Percentiles rank a stretch among this genome's conserved stretches.
phyloP scores from a whole-genome alignment of 2,888 invertebrate species.

The Rhorus exstirpatorius region DNA sequence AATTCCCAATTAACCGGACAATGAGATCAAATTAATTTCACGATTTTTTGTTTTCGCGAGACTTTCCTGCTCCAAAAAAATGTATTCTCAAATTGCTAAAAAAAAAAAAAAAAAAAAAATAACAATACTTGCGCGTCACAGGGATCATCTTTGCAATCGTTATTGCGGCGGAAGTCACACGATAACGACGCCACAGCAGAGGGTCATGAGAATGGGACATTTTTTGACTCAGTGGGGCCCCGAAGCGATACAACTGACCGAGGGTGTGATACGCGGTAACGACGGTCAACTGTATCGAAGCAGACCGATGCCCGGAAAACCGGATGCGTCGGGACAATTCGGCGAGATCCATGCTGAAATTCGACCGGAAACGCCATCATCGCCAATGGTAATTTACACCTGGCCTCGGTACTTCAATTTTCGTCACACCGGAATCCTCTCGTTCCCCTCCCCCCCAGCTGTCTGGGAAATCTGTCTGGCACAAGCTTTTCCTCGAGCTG shows the following conservation, averaged over 20 bases:
- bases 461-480: no score
- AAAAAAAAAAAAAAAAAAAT: neutral
- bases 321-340: constrained; percentile 41
- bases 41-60: no score
- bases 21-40: no score
- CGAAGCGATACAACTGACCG: constrained; percentile 87
- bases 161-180: constrained; percentile 94
- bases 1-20: no score
- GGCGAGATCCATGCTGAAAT: constrained; percentile 20
- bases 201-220: constrained; percentile 89
- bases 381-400: constrained; percentile 46
- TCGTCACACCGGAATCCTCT: no score
- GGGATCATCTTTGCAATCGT: constrained; percentile 89
- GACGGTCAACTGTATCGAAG: constrained; percentile 80
- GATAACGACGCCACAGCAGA: constrained; percentile 90
- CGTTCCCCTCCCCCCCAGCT: no score
- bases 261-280: constrained; percentile 86
- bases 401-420: no score
- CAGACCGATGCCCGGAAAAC: constrained; percentile 63
- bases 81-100: no score
- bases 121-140: constrained; percentile 61
- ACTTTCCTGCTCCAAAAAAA: no score
- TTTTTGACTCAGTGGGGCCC: constrained; percentile 90
- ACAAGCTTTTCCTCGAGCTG: no score
- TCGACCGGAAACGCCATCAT: constrained; percentile 19